A percentile compares a stretch with the other conserved stretches of the same genome.
Conservation (phyloP, 2,888 invertebrate species). For the Sturmia bella region DNA sequence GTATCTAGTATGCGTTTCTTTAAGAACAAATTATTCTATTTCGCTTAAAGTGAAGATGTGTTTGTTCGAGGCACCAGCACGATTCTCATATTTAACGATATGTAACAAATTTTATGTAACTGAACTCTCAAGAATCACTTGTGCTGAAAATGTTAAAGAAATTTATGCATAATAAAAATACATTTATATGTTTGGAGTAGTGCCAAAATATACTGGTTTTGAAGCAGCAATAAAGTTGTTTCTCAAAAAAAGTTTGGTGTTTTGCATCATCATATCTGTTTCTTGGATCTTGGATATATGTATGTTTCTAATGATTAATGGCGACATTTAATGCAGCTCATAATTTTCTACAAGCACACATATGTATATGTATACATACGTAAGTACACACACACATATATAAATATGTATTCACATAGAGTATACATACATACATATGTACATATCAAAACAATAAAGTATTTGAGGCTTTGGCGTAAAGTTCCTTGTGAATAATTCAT, state of each 20-base stretch:
- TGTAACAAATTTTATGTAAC: background rate
- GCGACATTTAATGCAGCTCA: conserved; percentile 32
- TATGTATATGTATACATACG: too few species aligned
- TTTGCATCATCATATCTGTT: conserved; percentile 8
- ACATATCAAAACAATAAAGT: background rate
- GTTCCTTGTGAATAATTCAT: conserved; percentile 7
- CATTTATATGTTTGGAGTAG: conserved; percentile 45
- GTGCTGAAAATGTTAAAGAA: conserved; percentile 1
- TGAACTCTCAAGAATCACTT: conserved; percentile 2
- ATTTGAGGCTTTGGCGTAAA: background rate
- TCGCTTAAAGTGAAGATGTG: background rate
- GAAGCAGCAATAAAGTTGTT: conserved; percentile 26
- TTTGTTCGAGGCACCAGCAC: background rate
- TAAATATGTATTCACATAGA: background rate
- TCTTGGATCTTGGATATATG: conserved; percentile 22
- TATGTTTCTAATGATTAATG: conserved; percentile 49
- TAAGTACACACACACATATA: too few species aligned
- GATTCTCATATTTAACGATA: conserved; percentile 1
- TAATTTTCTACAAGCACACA: background rate
- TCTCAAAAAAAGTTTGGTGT: conserved; percentile 11
- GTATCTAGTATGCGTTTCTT: background rate
- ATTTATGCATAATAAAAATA: conserved; percentile 19
- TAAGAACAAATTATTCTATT: background rate
- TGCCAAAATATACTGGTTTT: conserved; percentile 35
- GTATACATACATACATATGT: background rate